phyloP scores from a whole-genome alignment of 2,888 invertebrate species.

The Tachystola acroxantha region DNA sequence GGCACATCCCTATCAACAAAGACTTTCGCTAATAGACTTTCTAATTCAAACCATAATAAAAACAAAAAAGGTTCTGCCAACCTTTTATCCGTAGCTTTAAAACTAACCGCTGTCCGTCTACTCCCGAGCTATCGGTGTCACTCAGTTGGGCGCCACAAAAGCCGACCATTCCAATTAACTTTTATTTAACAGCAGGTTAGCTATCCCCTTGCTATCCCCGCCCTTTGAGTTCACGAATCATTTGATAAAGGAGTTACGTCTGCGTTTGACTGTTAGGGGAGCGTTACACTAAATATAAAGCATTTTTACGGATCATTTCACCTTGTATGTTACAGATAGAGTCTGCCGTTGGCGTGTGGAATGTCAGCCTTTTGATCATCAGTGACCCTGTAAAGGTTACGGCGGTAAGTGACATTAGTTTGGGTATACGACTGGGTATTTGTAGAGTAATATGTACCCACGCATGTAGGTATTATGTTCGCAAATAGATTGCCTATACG shows the following conservation, averaged over 20 bases:
- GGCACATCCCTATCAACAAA: no score
- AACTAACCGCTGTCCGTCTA: no score
- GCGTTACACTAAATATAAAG: not conserved
- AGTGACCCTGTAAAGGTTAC: not conserved
- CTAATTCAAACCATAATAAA: no score
- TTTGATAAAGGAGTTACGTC: conserved; percentile 17
- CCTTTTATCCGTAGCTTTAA: no score
- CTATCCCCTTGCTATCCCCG: conserved; percentile 7
- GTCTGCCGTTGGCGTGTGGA: not conserved
- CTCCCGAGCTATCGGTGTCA: conserved; percentile 3
- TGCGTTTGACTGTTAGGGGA: conserved; percentile 14
- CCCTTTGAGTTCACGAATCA: conserved; percentile 18
- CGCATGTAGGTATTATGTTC: no score
- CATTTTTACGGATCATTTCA: conserved; percentile 8
- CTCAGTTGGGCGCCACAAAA: conserved; percentile 6
- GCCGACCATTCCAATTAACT: conserved; percentile 23
- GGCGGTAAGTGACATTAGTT: no score
- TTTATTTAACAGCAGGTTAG: conserved; percentile 21
- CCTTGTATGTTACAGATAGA: conserved; percentile 1
- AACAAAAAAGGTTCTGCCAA: no score
- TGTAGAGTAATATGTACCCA: no score
- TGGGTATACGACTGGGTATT: no score
- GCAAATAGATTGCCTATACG: no score
- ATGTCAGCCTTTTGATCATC: conserved; percentile 2
- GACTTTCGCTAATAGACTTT: no score